Percentiles rank a stretch among this genome's conserved stretches.
Conservation (phyloP, 2,113 vertebrate species). For the Burhinus oedicnemus region DNA sequence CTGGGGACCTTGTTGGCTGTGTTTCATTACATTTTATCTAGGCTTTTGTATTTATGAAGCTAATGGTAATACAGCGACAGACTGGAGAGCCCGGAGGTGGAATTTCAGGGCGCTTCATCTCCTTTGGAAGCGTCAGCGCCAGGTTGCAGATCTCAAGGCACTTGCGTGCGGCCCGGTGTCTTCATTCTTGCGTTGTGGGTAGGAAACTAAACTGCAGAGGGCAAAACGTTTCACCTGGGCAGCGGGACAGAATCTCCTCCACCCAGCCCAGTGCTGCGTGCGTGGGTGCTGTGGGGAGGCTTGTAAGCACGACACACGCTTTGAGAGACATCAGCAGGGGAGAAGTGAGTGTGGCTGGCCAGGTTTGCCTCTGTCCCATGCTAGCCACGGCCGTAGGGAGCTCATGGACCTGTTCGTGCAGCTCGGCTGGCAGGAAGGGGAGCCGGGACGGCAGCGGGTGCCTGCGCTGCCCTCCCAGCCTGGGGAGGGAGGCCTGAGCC, state of each 20-base stretch:
- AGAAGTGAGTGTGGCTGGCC: neutral
- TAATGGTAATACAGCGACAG: neutral
- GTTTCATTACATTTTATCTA: neutral
- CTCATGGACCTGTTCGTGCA: neutral
- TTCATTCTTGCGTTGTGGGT: neutral
- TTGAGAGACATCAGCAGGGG: neutral
- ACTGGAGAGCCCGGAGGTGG: neutral
- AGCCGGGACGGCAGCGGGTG: neutral
- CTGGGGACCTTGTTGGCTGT: neutral
- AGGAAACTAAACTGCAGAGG: neutral
- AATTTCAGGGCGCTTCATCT: neutral
- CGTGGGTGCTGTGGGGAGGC: neutral
- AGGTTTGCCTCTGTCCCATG: neutral
- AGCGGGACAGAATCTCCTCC: neutral
- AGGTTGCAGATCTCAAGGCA: neutral
- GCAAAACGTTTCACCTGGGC: neutral
- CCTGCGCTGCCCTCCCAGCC: neutral
- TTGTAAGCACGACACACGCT: neutral
- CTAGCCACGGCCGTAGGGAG: rapidly evolving
- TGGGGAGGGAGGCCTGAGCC: neutral
- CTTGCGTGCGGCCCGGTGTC: rapidly evolving
- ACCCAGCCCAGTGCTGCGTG: neutral
- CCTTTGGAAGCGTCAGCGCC: neutral
- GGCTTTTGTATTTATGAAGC: neutral
- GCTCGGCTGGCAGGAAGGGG: neutral